A percentile compares a stretch with the other conserved stretches of the same genome.
Conservation (phyloP, 2,113 vertebrate genomes). For the Sus scrofa region DNA sequence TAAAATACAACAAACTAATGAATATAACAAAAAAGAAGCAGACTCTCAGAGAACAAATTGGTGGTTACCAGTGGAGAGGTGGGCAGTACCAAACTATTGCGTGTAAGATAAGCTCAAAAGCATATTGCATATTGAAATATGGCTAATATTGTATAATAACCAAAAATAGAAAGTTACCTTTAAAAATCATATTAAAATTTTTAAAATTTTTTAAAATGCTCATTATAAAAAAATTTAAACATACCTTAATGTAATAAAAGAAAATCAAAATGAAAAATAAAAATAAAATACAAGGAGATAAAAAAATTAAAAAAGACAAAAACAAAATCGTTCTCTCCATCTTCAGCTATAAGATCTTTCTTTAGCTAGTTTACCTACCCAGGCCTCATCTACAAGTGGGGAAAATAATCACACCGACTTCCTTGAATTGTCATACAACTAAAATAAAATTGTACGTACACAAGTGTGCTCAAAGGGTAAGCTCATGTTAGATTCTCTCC, state of each 20-base stretch:
- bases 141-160: background rate
- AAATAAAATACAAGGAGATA: background rate
- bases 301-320: background rate
- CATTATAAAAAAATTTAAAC: background rate
- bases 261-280: background rate
- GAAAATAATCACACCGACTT: background rate
- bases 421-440: background rate
- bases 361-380: background rate
- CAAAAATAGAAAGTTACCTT: background rate
- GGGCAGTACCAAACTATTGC: background rate
- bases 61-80: background rate
- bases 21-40: too few species aligned
- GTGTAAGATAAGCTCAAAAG: background rate
- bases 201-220: background rate
- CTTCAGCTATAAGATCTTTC: background rate
- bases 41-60: background rate
- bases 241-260: background rate
- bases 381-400: background rate
- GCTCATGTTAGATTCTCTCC: background rate
- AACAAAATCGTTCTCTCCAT: background rate
- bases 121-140: background rate
- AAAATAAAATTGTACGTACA: background rate
- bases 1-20: background rate
- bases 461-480: background rate
- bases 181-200: background rate